Percentiles rank a stretch among this genome's conserved stretches.
These are phyloP conservation scores for Ferdinandea cuprea DNA, from an alignment of 2,888 invertebrate species.

Conservation along the genomic window DNA sequence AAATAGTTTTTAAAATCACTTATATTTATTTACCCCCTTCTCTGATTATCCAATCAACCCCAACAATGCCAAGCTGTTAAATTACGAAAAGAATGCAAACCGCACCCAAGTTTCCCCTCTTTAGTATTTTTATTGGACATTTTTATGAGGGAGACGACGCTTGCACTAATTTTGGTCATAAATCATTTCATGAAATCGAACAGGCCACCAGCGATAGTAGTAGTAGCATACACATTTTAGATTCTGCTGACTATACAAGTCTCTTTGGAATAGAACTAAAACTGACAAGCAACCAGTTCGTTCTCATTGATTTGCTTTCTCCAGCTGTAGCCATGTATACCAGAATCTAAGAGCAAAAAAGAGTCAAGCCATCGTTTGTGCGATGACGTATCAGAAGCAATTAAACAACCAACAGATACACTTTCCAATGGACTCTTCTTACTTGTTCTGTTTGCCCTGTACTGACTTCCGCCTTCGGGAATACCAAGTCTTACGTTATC, in stretches of 20 bases:
- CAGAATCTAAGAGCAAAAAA: too few species aligned
- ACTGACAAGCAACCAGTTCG: slow-evolving; percentile 40
- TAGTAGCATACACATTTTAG: neutral
- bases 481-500: slow-evolving; percentile 18
- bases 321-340: slow-evolving; percentile 1
- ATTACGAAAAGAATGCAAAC: too few species aligned
- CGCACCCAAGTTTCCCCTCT: too few species aligned
- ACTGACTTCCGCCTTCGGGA: slow-evolving; percentile 19
- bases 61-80: too few species aligned
- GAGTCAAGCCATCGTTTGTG: too few species aligned
- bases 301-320: slow-evolving; percentile 13
- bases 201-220: slow-evolving; percentile 65
- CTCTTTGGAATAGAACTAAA: slow-evolving; percentile 21
- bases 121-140: slow-evolving; percentile 35
- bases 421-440: slow-evolving; percentile 16
- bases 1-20: neutral
- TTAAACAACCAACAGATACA: slow-evolving; percentile 14
- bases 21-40: too few species aligned
- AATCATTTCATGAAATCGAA: slow-evolving; percentile 75
- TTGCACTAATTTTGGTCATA: slow-evolving; percentile 73
- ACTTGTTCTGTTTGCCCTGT: slow-evolving; percentile 28
- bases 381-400: slow-evolving; percentile 30
- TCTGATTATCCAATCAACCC: too few species aligned
- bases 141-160: slow-evolving; percentile 40
- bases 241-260: neutral